Evolutionary conservation across 92 coral and sea anemone genomes (phyloP).

Genomic region (Porites evermanni): DNA sequence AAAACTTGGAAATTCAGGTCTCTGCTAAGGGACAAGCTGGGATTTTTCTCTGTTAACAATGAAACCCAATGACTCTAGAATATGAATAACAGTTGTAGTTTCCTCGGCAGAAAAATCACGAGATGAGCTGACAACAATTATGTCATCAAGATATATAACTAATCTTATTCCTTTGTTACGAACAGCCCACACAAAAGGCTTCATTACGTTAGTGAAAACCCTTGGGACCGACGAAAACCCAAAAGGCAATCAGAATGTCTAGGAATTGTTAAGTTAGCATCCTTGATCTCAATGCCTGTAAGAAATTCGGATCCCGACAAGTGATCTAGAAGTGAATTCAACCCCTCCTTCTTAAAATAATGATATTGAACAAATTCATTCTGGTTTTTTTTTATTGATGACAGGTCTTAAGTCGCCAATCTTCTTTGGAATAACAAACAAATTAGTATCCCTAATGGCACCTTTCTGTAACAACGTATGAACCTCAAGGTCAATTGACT

Average conservation of each 20-base stretch:
- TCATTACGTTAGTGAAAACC: conserved; percentile 51
- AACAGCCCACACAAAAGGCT: conserved; percentile 42
- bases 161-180: conserved; percentile 45
- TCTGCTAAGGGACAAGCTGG: conserved; percentile 29
- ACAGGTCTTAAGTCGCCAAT: conserved; percentile 39
- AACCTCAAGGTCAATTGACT: conserved; percentile 1
- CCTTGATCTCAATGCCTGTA: conserved; percentile 24
- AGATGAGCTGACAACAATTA: conserved; percentile 27
- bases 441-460: conserved; percentile 22
- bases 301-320: conserved; percentile 22
- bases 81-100: conserved; percentile 14
- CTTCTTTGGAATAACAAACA: conserved; percentile 15
- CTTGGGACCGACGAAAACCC: conserved; percentile 42
- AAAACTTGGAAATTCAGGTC: conserved; percentile 28
- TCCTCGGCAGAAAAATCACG: conserved; percentile 17
- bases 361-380: conserved; percentile 44
- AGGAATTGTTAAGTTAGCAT: conserved; percentile 32
- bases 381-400: conserved; percentile 43
- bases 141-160: conserved; percentile 48
- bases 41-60: conserved; percentile 34
- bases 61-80: conserved; percentile 39
- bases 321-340: conserved; percentile 16
- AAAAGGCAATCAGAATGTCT: conserved; percentile 16
- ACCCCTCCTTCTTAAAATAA: conserved; percentile 44
- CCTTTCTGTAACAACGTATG: conserved; percentile 29